phyloP scores from a whole-genome alignment of 2,113 vertebrate genomes.

The Strigops habroptila region DNA sequence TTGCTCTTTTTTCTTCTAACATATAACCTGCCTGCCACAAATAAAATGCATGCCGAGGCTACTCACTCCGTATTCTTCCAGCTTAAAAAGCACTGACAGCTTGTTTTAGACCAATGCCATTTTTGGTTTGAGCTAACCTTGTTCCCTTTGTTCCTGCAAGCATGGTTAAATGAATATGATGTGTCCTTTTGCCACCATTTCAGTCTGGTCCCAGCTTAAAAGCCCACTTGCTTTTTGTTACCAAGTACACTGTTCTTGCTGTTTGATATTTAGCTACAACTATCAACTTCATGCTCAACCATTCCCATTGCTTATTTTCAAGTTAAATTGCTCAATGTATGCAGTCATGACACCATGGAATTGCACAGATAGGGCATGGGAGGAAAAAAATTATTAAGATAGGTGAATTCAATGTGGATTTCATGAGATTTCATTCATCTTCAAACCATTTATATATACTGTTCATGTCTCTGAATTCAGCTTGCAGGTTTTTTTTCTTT shows the following conservation, averaged over 20 bases:
- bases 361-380: slow-evolving; percentile 71
- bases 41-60: slow-evolving; percentile 90
- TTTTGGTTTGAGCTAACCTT: slow-evolving; percentile 75
- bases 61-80: slow-evolving; percentile 77
- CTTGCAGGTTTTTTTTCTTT: slow-evolving; percentile 55
- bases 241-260: slow-evolving; percentile 60
- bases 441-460: slow-evolving; percentile 72
- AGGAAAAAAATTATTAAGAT: slow-evolving; percentile 65
- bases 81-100: slow-evolving; percentile 73
- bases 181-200: slow-evolving; percentile 67
- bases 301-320: slow-evolving; percentile 67
- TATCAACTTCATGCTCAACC: slow-evolving; percentile 60
- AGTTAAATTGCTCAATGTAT: slow-evolving; percentile 70
- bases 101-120: slow-evolving; percentile 74
- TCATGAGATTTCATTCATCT: slow-evolving; percentile 87
- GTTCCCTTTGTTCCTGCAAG: slow-evolving; percentile 77
- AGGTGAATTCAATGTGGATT: slow-evolving; percentile 84
- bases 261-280: slow-evolving; percentile 54
- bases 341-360: slow-evolving; percentile 72
- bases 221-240: slow-evolving; percentile 67
- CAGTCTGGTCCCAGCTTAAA: slow-evolving; percentile 61
- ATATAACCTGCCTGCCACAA: slow-evolving; percentile 77
- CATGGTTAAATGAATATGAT: slow-evolving; percentile 85
- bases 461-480: slow-evolving; percentile 71
- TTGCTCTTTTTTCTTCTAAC: slow-evolving; percentile 75